A percentile compares a stretch with the other conserved stretches of the same genome.
phyloP scores from a whole-genome alignment of 2,113 vertebrate species.

The Ciconia maguari region DNA sequence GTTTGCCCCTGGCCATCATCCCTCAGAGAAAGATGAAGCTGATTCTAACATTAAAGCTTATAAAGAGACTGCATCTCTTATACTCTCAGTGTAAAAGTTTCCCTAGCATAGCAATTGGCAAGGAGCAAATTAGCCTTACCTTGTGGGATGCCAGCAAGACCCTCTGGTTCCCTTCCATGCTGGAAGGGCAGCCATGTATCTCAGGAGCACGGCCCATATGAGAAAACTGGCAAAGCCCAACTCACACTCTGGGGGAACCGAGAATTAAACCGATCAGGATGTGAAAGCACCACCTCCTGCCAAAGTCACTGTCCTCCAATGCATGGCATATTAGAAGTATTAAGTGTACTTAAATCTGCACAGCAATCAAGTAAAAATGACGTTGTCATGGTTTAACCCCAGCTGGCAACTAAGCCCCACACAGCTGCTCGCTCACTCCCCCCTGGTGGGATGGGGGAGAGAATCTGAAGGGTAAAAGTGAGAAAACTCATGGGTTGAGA shows the following conservation, averaged over 20 bases:
- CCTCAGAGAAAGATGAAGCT: not conserved
- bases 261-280: not conserved
- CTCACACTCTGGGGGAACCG: accelerated
- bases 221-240: not conserved
- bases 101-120: not conserved
- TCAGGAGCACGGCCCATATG: not conserved
- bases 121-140: not conserved
- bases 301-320: not conserved
- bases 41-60: not conserved
- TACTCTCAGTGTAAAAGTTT: not conserved
- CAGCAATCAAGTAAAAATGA: not conserved
- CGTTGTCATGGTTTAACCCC: too few species aligned
- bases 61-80: not conserved
- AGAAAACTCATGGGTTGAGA: too few species aligned
- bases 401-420: too few species aligned
- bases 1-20: not conserved
- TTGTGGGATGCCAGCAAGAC: not conserved
- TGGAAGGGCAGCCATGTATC: not conserved
- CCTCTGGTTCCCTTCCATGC: not conserved
- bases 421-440: too few species aligned
- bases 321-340: not conserved
- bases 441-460: too few species aligned
- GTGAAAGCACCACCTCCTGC: not conserved
- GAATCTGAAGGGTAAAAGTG: too few species aligned
- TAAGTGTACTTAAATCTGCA: not conserved